A percentile compares a stretch with the other conserved stretches of the same genome.
phyloP scores from a whole-genome alignment of 2,888 invertebrate species.

The Sphinx pinastri region DNA sequence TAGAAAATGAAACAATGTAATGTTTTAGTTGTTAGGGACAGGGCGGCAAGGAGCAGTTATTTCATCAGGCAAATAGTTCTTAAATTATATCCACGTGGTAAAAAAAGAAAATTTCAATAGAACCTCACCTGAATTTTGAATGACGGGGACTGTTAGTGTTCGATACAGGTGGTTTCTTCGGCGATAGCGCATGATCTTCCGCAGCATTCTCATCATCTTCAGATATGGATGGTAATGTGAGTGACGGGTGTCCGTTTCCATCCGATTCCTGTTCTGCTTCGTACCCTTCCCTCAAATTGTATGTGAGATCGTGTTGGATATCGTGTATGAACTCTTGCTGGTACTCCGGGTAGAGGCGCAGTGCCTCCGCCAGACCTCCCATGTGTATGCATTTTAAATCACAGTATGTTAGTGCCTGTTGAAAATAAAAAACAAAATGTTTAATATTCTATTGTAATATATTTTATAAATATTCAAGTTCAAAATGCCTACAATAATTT shows the following conservation, averaged over 20 bases:
- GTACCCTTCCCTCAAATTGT: slow-evolving; percentile 96
- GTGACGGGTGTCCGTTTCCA: slow-evolving; percentile 90
- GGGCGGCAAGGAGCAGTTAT: no score
- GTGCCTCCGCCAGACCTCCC: slow-evolving; percentile 94
- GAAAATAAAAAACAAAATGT: slow-evolving; percentile 5
- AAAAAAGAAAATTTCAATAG: background rate
- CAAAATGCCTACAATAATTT: no score
- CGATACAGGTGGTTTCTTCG: slow-evolving; percentile 84
- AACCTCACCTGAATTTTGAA: slow-evolving; percentile 82
- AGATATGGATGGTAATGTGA: slow-evolving; percentile 96
- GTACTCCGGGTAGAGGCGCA: slow-evolving; percentile 96
- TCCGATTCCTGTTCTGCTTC: slow-evolving; percentile 93
- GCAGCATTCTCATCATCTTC: slow-evolving; percentile 97
- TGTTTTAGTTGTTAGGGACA: no score
- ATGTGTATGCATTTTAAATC: slow-evolving; percentile 97
- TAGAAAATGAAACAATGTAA: no score
- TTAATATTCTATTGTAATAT: no score
- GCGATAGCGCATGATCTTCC: slow-evolving; percentile 87
- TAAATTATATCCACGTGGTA: no score
- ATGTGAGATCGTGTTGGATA: slow-evolving; percentile 97
- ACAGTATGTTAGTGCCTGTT: slow-evolving; percentile 95
- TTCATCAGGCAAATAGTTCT: no score
- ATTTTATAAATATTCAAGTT: no score
- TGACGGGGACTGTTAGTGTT: slow-evolving; percentile 87
- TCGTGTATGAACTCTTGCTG: slow-evolving; percentile 97